These are phyloP conservation scores for Sminthurides aquaticus DNA, from an alignment of 2,888 invertebrate species.

Conservation along the genomic window DNA sequence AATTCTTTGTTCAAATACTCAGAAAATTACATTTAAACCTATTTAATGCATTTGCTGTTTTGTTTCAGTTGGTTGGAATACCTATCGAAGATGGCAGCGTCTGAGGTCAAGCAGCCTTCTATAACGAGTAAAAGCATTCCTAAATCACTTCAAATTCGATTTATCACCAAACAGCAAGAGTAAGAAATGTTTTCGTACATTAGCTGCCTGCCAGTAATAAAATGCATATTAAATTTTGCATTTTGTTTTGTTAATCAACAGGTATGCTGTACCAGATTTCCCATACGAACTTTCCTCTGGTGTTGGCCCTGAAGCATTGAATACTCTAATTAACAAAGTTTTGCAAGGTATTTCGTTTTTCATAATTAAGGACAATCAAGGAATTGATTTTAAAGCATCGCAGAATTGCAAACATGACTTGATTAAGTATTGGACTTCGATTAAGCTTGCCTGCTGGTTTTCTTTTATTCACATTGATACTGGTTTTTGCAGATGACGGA, in stretches of 20 bases:
- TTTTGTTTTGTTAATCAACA: conserved; percentile 46
- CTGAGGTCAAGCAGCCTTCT: not conserved
- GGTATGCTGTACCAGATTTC: conserved; percentile 78
- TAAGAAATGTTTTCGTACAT: conserved; percentile 50
- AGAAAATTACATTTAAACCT: no score
- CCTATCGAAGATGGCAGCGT: not conserved
- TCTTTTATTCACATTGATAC: not conserved
- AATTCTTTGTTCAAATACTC: no score
- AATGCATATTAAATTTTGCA: not conserved
- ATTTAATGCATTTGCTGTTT: no score
- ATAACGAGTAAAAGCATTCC: conserved; percentile 14
- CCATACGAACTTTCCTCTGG: conserved; percentile 73
- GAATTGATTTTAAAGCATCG: not conserved
- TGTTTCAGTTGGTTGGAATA: no score
- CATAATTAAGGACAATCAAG: not conserved
- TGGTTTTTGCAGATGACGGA: conserved; percentile 37
- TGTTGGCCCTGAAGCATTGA: conserved; percentile 62
- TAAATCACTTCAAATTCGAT: conserved; percentile 60
- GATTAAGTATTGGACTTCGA: no score
- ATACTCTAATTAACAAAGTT: conserved; percentile 69
- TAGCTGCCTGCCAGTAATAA: not conserved
- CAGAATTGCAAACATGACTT: no score
- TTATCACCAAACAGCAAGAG: conserved; percentile 73
- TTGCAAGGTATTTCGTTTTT: conserved; percentile 54
- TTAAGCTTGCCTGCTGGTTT: not conserved